phyloP scores from a whole-genome alignment of 2,113 vertebrate species.

The Probosciger aterrimus region DNA sequence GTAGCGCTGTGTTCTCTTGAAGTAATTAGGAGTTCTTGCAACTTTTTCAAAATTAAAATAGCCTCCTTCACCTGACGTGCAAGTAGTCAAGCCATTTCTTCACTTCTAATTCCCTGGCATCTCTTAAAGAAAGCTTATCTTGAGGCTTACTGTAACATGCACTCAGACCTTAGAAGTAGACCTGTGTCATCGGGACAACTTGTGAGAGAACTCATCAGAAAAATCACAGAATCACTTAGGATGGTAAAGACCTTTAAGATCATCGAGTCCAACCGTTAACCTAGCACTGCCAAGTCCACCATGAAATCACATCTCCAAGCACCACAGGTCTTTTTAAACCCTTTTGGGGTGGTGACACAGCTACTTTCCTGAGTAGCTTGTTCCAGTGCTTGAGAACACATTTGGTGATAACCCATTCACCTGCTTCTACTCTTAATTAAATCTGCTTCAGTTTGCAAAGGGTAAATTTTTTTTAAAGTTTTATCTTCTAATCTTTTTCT shows the following conservation, averaged over 20 bases:
- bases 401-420: background rate
- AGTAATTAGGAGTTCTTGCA: background rate
- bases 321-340: background rate
- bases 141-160: background rate
- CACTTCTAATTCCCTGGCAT: background rate
- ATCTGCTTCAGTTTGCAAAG: background rate
- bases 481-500: slow-evolving; percentile 11
- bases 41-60: background rate
- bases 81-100: background rate
- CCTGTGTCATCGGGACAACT: background rate
- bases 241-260: background rate
- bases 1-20: background rate
- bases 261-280: background rate
- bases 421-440: background rate
- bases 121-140: background rate
- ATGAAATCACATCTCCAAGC: background rate
- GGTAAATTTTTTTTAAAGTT: background rate
- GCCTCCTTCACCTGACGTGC: background rate
- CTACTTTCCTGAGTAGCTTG: background rate
- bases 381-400: background rate
- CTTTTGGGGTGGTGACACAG: background rate
- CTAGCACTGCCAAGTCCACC: background rate
- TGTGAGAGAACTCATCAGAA: background rate
- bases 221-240: background rate
- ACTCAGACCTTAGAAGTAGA: background rate